Conservation (phyloP, 2,797 vertebrate species). For the Pampus argenteus region DNA sequence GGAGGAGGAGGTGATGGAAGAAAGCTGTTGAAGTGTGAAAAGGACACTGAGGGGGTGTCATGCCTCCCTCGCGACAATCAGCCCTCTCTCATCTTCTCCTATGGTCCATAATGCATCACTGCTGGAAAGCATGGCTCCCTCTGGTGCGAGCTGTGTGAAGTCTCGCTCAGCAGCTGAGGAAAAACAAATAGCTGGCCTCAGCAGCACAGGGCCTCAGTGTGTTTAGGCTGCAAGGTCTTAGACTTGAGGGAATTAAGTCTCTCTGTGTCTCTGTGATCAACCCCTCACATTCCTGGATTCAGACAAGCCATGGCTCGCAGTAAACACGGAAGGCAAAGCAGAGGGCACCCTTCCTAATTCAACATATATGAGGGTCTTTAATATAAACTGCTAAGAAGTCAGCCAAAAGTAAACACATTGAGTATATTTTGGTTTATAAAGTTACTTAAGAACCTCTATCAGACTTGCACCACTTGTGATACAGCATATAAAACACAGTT, state of each 20-base stretch:
- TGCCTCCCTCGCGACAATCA: conserved; percentile 61
- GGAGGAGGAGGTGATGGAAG: conserved; percentile 56
- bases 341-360: conserved; percentile 58
- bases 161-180: conserved; percentile 77
- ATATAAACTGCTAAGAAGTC: conserved; percentile 12
- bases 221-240: conserved; percentile 74
- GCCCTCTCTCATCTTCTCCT: conserved; percentile 66
- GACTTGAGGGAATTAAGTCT: conserved; percentile 76
- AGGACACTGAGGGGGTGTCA: conserved; percentile 59
- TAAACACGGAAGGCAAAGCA: conserved; percentile 62
- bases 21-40: conserved; percentile 75
- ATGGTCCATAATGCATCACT: conserved; percentile 70
- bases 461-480: conserved; percentile 13
- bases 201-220: conserved; percentile 83
- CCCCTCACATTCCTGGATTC: conserved; percentile 78
- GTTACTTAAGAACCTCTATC: conserved; percentile 22
- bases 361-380: conserved; percentile 56
- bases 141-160: conserved; percentile 78
- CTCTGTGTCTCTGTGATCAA: conserved; percentile 72
- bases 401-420: conserved; percentile 18
- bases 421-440: conserved; percentile 16
- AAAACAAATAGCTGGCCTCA: conserved; percentile 81
- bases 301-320: conserved; percentile 76
- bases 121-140: conserved; percentile 76
- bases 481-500: neutral